These are phyloP conservation scores for Galeopsomyia nigrocyanea DNA, from an alignment of 2,888 invertebrate genomes.

Conservation along the genomic window DNA sequence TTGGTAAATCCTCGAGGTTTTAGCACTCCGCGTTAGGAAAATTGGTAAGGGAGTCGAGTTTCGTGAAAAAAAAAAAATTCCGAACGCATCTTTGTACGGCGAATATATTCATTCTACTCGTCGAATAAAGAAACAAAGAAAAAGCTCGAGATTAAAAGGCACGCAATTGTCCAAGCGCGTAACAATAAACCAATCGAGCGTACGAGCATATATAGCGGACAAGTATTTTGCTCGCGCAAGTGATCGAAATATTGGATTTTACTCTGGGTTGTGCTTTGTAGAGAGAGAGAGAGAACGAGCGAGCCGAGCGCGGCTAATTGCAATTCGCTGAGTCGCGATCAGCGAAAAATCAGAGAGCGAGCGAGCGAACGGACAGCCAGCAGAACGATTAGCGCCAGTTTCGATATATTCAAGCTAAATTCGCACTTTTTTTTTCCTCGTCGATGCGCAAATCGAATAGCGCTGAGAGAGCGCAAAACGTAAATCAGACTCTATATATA, in stretches of 20 bases:
- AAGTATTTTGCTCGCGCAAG: too few relatives aligned
- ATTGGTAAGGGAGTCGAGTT: constrained; percentile 47
- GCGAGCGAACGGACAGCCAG: constrained; percentile 18
- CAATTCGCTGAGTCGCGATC: constrained; percentile 37
- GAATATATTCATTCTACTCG: too few relatives aligned
- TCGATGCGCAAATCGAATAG: background rate
- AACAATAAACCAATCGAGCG: background rate
- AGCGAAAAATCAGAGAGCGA: constrained; percentile 39
- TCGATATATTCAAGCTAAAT: constrained; percentile 6
- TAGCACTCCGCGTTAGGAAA: constrained; percentile 7
- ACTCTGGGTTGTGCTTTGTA: too few relatives aligned
- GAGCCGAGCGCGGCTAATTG: constrained; percentile 33
- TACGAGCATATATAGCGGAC: background rate
- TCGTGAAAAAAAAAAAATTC: too few relatives aligned
- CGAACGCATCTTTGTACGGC: background rate
- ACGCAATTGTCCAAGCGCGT: background rate
- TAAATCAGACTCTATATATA: too few relatives aligned
- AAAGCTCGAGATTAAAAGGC: too few relatives aligned
- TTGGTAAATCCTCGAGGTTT: constrained; percentile 56
- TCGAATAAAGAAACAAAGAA: too few relatives aligned
- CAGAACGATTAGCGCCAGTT: constrained; percentile 37
- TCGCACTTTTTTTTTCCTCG: too few relatives aligned
- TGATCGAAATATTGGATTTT: constrained; percentile 11
- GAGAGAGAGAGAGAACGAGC: too few relatives aligned
- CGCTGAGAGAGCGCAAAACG: too few relatives aligned